These are phyloP conservation scores for Tortrix viridana DNA, from an alignment of 2,888 invertebrate species.

Conservation along the genomic window DNA sequence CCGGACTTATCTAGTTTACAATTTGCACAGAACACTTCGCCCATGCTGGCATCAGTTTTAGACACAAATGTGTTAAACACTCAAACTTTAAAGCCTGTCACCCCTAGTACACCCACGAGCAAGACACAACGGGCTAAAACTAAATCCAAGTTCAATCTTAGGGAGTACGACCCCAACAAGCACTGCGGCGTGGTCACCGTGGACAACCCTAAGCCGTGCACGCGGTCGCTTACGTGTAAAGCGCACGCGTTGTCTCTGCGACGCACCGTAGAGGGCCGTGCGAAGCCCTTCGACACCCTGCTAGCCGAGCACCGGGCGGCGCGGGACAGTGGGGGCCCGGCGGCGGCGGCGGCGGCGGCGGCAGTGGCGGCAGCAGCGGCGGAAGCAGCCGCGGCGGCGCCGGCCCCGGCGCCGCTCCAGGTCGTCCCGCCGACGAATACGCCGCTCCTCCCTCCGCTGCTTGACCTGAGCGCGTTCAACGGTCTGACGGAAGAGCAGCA, in stretches of 20 bases:
- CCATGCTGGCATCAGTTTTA: constrained; percentile 59
- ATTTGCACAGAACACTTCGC: constrained; percentile 69
- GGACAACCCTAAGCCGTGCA: constrained; percentile 89
- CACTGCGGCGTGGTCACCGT: constrained; percentile 91
- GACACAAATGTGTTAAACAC: constrained; percentile 54
- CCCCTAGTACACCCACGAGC: constrained; percentile 59
- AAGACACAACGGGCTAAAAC: constrained; percentile 63
- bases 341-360: constrained; percentile 51
- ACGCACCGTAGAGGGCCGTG: constrained; percentile 88
- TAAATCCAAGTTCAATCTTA: constrained; percentile 77
- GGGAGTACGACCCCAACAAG: constrained; percentile 92
- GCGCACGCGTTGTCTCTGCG: constrained; percentile 88
- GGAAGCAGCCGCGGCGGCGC: constrained; percentile 42
- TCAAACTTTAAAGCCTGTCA: constrained; percentile 54
- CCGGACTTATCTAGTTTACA: constrained; percentile 66
- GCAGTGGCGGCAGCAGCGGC: constrained; percentile 43
- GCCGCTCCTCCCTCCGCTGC: constrained; percentile 60
- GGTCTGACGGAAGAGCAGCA: constrained; percentile 71
- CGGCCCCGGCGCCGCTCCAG: constrained; percentile 44
- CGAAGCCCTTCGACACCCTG: constrained; percentile 89
- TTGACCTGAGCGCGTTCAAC: constrained; percentile 69
- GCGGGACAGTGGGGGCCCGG: constrained; percentile 74
- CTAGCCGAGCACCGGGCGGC: constrained; percentile 89
- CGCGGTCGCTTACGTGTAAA: constrained; percentile 90
- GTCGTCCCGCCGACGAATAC: constrained; percentile 42